Evolutionary conservation across 2,888 invertebrate species (phyloP), one percentile per base, ranked within the genome.

Genomic region (Corbicula japonica): DNA sequence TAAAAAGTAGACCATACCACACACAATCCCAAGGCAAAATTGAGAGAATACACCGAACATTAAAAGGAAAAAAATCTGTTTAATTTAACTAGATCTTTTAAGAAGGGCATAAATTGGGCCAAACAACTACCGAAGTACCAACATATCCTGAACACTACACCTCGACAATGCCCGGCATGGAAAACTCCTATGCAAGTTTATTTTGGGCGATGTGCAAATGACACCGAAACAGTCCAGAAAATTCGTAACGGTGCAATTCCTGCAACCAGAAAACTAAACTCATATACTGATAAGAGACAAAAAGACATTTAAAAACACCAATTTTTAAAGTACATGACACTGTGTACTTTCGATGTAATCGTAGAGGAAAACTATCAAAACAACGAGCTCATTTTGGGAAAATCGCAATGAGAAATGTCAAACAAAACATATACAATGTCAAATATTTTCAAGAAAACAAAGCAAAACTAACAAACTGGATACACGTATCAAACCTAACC

Each of bases 1-100:
- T 56, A 28, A 46, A 65, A 44, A 38, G 44, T 34, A 46, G 71
- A 18, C 52, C 65, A 6, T 71, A 65, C 32, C 66, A 68, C 61
- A 71, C 76, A n/a, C 65, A 76, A 61, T 32, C 60, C 30, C 71
- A 76, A 34, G 76, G 71, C 2, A 76, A 76, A 65, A 21, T 58
- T 10, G 71, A 76, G 61, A 32, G 66, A 8, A 65, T 69, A 21
- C 65, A 76, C 38, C 38, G 38, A 41, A 30, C 76, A 4, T 28
- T 71, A 26, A 63, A 71, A 61, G 12, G 56, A 52, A 76, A 76
- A n/a, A 38, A 60, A 41, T 18, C 52, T 30, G 4, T 54, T 52
- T 32, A 62, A 71, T 38, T 52, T 62, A 21, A 52, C 52, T 8
- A 52, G 30, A 54, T 52, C 30, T n/a, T n/a, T 35, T 56, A 23